Percentiles rank a stretch among this genome's conserved stretches.
phyloP scores from a whole-genome alignment of 2,113 vertebrate species.

The Pachycephala philippinensis region DNA sequence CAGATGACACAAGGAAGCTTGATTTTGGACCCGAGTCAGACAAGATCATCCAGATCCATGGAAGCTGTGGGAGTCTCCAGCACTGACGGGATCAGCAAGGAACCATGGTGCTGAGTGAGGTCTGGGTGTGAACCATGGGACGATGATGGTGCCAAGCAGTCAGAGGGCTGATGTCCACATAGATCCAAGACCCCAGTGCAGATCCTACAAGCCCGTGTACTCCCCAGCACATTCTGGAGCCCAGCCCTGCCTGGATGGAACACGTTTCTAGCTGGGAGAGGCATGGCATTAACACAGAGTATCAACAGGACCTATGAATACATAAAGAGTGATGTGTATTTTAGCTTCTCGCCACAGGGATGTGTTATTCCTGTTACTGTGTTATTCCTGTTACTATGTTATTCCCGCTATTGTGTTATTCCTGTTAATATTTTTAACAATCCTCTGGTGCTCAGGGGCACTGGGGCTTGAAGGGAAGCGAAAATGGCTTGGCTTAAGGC shows the following conservation, averaged over 20 bases:
- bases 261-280: not conserved
- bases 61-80: not conserved
- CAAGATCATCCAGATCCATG: not conserved
- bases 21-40: accelerated
- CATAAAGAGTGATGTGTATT: not conserved
- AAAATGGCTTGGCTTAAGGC: not conserved
- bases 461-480: not conserved
- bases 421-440: not conserved
- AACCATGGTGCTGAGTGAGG: not conserved
- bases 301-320: not conserved
- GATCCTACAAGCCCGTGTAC: accelerated
- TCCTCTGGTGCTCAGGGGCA: not conserved
- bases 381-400: not conserved
- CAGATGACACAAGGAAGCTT: not conserved
- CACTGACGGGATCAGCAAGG: accelerated
- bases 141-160: not conserved
- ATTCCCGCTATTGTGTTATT: not conserved
- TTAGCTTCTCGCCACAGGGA: not conserved
- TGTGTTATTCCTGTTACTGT: not conserved
- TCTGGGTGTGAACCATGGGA: not conserved
- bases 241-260: not conserved
- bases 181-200: no score
- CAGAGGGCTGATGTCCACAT: not conserved
- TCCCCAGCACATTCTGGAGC: not conserved
- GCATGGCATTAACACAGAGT: not conserved